Percentiles rank a stretch among this genome's conserved stretches.
These are phyloP conservation scores for Cinara cedri DNA, from an alignment of 2,888 invertebrate genomes.

Conservation along the genomic window DNA sequence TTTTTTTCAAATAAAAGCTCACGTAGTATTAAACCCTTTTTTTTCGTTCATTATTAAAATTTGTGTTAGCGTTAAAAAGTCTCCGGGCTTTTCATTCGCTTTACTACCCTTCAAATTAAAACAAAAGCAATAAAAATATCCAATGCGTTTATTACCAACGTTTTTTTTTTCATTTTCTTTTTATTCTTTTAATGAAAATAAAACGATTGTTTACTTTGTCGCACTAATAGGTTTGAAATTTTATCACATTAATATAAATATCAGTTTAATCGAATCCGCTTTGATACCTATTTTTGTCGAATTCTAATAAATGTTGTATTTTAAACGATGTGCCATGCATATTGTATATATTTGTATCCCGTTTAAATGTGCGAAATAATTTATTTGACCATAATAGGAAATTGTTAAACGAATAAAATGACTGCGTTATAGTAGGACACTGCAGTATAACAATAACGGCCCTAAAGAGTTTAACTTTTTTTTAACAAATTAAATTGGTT, in stretches of 20 bases:
- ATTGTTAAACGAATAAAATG: not conserved
- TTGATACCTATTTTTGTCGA: too few relatives aligned
- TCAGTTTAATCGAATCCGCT: not conserved
- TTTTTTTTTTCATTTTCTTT: slow-evolving; percentile 29
- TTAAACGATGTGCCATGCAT: too few relatives aligned
- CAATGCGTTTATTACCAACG: slow-evolving; percentile 50
- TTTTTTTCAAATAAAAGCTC: slow-evolving; percentile 51
- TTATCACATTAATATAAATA: not conserved
- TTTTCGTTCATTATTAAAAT: slow-evolving; percentile 56
- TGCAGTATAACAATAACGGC: too few relatives aligned
- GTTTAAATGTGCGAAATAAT: too few relatives aligned
- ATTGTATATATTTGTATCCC: too few relatives aligned
- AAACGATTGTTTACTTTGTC: slow-evolving; percentile 20
- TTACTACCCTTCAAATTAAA: slow-evolving; percentile 50
- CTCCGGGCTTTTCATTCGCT: slow-evolving; percentile 32
- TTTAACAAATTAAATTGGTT: too few relatives aligned
- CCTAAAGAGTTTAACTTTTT: too few relatives aligned
- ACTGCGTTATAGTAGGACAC: not conserved
- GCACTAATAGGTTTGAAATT: slow-evolving; percentile 12
- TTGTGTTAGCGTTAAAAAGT: slow-evolving; percentile 53
- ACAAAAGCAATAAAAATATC: slow-evolving; percentile 55
- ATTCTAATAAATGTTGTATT: too few relatives aligned
- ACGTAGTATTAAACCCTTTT: slow-evolving; percentile 55
- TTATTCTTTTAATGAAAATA: slow-evolving; percentile 23
- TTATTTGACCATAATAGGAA: not conserved